These are phyloP conservation scores for Pterostichus madidus DNA, from an alignment of 2,888 invertebrate genomes.

Conservation along the genomic window DNA sequence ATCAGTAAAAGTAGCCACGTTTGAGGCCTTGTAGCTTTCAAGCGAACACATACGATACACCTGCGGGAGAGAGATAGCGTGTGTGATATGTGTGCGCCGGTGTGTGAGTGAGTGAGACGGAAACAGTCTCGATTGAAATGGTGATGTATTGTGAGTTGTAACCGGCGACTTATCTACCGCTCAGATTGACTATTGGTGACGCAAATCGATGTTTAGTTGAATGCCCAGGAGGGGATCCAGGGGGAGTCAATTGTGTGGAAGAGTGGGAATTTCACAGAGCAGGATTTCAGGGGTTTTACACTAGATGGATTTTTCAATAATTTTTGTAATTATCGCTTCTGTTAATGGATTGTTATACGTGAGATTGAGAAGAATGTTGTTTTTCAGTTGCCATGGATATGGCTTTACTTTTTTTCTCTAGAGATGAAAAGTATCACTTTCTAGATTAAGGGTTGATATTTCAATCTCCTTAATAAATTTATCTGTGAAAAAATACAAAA, in stretches of 20 bases:
- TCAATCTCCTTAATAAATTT: no score
- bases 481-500: no score
- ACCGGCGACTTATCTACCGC: constrained; percentile 59
- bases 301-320: no score
- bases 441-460: no score
- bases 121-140: constrained; percentile 50
- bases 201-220: constrained; percentile 56
- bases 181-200: constrained; percentile 58
- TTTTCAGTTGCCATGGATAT: no score
- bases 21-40: constrained; percentile 49
- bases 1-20: constrained; percentile 54
- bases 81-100: constrained; percentile 4
- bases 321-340: no score
- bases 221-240: constrained; percentile 1
- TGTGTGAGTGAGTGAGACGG: constrained; percentile 43
- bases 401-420: no score
- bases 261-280: constrained; percentile 19
- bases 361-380: no score
- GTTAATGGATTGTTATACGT: no score
- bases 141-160: constrained; percentile 59
- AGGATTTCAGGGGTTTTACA: not conserved
- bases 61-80: constrained; percentile 36
- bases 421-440: no score
- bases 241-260: constrained; percentile 40
- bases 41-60: constrained; percentile 45